A percentile compares a stretch with the other conserved stretches of the same genome.
These are phyloP conservation scores for Prenolepis imparis DNA, from an alignment of 2,888 invertebrate genomes.

Conservation along the genomic window DNA sequence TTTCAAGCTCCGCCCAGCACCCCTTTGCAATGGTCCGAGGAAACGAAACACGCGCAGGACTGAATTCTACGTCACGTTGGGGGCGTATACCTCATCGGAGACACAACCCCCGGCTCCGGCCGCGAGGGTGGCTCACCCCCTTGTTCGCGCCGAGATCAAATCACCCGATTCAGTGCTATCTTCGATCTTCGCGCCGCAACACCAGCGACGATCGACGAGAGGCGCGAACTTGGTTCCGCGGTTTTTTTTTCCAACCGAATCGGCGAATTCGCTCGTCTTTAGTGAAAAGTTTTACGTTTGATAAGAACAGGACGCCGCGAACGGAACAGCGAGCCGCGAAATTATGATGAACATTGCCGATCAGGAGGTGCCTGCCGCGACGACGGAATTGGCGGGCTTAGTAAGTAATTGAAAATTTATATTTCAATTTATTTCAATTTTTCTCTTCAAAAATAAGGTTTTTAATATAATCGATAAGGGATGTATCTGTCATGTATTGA, in stretches of 20 bases:
- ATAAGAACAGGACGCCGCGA: conserved; percentile 10
- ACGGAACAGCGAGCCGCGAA: neutral
- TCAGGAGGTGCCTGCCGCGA: conserved; percentile 81
- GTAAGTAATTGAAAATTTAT: conserved; percentile 70
- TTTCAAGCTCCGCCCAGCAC: conserved; percentile 79
- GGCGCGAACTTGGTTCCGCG: conserved; percentile 8
- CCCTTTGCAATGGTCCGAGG: conserved; percentile 68
- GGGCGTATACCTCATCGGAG: conserved; percentile 80
- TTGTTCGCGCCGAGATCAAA: conserved; percentile 75
- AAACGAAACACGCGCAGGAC: conserved; percentile 77
- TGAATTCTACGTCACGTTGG: conserved; percentile 76
- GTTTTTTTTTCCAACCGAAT: neutral
- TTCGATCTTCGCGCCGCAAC: conserved; percentile 74
- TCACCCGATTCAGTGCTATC: conserved; percentile 79
- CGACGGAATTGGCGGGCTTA: conserved; percentile 78
- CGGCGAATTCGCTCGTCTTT: neutral
- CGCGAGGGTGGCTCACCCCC: conserved; percentile 71
- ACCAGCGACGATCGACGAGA: conserved; percentile 42
- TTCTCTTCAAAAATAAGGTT: neutral
- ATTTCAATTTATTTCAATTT: neutral
- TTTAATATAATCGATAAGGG: neutral
- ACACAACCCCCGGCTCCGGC: conserved; percentile 76
- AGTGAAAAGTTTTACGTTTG: conserved; percentile 40
- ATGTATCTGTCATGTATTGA: neutral
- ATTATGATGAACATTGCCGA: conserved; percentile 80